phyloP scores from a whole-genome alignment of 2,113 vertebrate species.

The Pelecanoides urinatrix region DNA sequence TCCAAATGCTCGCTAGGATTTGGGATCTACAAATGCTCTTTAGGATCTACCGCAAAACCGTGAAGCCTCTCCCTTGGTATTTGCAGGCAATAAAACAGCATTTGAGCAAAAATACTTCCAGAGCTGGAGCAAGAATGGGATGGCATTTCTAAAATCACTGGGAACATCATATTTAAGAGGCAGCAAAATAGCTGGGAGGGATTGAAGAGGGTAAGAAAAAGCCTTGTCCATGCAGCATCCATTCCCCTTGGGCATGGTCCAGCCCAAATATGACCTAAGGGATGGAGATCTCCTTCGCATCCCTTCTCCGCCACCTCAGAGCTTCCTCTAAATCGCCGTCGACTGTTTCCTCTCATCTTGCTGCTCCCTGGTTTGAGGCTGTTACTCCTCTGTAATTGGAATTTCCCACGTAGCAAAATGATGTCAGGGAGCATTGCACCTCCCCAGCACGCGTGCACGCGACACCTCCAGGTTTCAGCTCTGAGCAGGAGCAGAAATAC shows the following conservation, averaged over 20 bases:
- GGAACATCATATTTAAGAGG: neutral
- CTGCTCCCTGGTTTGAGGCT: neutral
- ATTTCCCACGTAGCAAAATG: neutral
- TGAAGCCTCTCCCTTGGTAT: neutral
- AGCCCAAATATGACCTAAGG: neutral
- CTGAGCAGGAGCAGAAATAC: neutral
- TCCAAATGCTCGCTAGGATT: neutral
- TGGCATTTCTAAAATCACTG: neutral
- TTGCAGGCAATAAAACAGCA: neutral
- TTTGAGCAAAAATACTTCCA: neutral
- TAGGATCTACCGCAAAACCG: neutral
- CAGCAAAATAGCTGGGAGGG: neutral
- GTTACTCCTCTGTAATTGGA: neutral
- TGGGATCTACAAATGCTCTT: neutral
- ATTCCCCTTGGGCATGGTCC: neutral
- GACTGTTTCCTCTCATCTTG: neutral
- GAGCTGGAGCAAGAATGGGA: neutral
- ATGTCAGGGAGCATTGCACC: neutral
- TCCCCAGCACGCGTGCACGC: accelerated
- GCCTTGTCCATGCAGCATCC: neutral
- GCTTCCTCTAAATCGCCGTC: neutral
- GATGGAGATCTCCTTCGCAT: neutral
- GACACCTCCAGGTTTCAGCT: neutral
- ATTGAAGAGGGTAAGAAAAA: neutral
- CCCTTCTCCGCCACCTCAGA: no score